phyloP scores from a whole-genome alignment of 2,113 vertebrate genomes.

The Pipa parva region DNA sequence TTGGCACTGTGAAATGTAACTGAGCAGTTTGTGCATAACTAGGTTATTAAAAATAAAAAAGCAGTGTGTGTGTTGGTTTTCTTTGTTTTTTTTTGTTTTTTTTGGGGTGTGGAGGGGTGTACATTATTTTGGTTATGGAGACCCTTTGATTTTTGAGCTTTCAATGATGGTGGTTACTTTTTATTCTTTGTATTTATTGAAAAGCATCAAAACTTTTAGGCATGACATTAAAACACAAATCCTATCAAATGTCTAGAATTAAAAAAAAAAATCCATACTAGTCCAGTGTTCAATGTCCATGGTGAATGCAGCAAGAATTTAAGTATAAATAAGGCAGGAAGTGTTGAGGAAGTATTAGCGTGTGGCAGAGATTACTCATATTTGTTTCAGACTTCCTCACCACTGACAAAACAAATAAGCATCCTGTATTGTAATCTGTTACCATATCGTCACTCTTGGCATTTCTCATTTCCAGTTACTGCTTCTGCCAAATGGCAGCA shows the following conservation, averaged over 20 bases:
- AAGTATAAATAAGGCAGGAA: slow-evolving; percentile 6
- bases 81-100: too few species aligned
- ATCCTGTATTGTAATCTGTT: slow-evolving; percentile 24
- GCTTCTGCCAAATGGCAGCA: neutral
- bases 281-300: neutral
- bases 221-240: neutral
- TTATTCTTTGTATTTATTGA: too few species aligned
- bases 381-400: slow-evolving; percentile 27
- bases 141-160: too few species aligned
- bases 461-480: neutral
- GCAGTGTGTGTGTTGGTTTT: too few species aligned
- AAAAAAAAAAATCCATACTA: neutral
- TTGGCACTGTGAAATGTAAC: too few species aligned
- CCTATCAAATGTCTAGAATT: neutral
- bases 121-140: too few species aligned
- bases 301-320: neutral
- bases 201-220: too few species aligned
- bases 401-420: slow-evolving; percentile 28
- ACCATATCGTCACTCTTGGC: neutral
- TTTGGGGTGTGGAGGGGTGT: too few species aligned
- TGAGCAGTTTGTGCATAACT: too few species aligned
- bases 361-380: slow-evolving; percentile 21
- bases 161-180: too few species aligned
- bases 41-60: too few species aligned
- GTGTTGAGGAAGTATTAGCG: slow-evolving; percentile 25